Evolutionary conservation across 2,888 invertebrate genomes (phyloP).

Genomic region (Macrosiphum euphorbiae): DNA sequence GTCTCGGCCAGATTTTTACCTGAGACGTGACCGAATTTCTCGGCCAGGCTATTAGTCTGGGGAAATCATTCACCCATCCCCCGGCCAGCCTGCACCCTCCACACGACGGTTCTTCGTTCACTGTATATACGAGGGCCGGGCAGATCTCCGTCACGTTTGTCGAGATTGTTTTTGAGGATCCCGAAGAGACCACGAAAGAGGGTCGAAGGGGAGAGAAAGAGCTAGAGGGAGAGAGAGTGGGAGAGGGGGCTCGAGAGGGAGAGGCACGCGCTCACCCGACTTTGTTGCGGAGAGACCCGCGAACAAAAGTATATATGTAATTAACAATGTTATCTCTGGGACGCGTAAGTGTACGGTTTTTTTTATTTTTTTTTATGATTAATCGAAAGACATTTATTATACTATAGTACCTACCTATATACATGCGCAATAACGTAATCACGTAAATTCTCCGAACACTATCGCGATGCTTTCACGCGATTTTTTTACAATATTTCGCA

Average conservation of each 20-base stretch:
- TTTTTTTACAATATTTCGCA: not conserved
- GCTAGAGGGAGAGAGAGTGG: too few relatives aligned
- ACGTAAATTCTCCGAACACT: not conserved
- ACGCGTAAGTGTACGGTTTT: too few relatives aligned
- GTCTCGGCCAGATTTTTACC: conserved; percentile 58
- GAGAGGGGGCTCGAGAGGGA: too few relatives aligned
- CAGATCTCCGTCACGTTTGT: conserved; percentile 50
- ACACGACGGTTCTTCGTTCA: not conserved
- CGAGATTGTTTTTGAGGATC: conserved; percentile 34
- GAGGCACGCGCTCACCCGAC: not conserved
- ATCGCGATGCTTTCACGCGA: not conserved
- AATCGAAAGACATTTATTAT: not conserved
- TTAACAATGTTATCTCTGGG: conserved; percentile 12
- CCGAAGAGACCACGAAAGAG: not conserved
- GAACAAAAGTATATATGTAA: not conserved
- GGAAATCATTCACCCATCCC: conserved; percentile 29
- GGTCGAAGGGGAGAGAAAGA: too few relatives aligned
- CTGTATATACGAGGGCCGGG: not conserved
- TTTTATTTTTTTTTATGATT: not conserved
- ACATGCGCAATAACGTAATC: not conserved
- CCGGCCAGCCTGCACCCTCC: not conserved
- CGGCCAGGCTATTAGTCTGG: conserved; percentile 46
- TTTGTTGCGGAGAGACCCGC: not conserved
- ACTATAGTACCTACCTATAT: too few relatives aligned
- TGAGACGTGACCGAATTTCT: conserved; percentile 59